Evolutionary conservation across 2,888 invertebrate species (phyloP), one percentile per base, ranked within the genome.

Genomic region (Podabrus alpinus): DNA sequence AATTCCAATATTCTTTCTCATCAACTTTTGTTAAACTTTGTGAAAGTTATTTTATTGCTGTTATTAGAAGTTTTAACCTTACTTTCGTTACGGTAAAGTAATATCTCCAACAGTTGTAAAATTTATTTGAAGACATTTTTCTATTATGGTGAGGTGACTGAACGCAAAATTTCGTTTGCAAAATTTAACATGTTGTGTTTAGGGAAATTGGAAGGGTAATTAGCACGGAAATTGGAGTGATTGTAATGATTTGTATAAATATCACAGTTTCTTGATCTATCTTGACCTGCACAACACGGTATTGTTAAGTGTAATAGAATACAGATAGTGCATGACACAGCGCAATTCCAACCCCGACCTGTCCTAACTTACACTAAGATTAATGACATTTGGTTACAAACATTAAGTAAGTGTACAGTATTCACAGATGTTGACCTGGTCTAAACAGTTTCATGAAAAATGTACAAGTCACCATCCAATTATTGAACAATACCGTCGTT

Each of bases 331-430:
- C 84, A 85, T 85, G 85, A 85, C 84, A 83, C 81, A 81, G 83
- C 84, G 83, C 82, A 85, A 84, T 85, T 80, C 81, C 81, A 79
- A 72, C 76, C 83, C 82, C 82, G 85, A 85, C 86, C 86, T 86
- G 81, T 82, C 85, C 80, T 79, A 85, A 83, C 83, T 79, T 79
- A 79, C 81, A 80, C 81, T 78, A 84, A 86, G 86, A 86, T 86
- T 86, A 86, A 86, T 86, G 86, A 85, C 84, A 83, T 82, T 79
- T 83, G 80, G 79, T 81, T 78, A 73, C 69, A 75, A 72, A 75
- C 75, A 75, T 66, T 61, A 61, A 15, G 68, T 69, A 66, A 64
- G 72, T 72, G 71, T 75, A 74, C 45, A 45, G 45, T 75, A 76
- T 71, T 72, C 76, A 73, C 72, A 64, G 62, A 64, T 64, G 72